Conservation (phyloP, 2,797 vertebrate genomes). For the Phrynocephalus guinanensis region DNA sequence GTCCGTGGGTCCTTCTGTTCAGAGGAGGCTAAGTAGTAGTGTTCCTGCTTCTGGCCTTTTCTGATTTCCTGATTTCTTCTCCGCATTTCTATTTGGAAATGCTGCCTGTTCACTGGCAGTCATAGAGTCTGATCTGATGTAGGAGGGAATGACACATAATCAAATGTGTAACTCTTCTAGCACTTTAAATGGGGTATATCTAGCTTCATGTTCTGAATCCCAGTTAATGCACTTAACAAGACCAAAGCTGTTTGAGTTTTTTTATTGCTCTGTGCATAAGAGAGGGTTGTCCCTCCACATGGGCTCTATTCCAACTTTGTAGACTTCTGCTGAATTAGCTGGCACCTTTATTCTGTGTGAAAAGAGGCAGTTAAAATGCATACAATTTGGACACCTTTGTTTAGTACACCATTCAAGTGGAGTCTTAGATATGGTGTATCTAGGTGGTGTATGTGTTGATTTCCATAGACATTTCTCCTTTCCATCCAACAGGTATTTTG, state of each 20-base stretch:
- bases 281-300: background rate
- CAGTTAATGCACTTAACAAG: background rate
- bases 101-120: background rate
- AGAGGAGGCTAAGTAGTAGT: too few relatives aligned
- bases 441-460: background rate
- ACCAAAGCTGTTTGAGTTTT: background rate
- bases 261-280: background rate
- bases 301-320: background rate
- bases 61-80: background rate
- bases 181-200: background rate
- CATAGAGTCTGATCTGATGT: background rate
- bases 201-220: background rate
- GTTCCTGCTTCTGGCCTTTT: background rate
- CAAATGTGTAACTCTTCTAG: background rate
- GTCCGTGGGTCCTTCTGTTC: too few relatives aligned
- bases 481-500: slow-evolving; percentile 81
- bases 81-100: background rate
- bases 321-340: background rate
- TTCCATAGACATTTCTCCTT: slow-evolving; percentile 2
- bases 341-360: background rate
- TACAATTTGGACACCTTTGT: background rate
- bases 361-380: background rate
- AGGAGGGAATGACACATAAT: background rate
- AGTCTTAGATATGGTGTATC: background rate
- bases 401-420: background rate